Conservation (phyloP, 2,888 invertebrate genomes). For the Cenopis cana region DNA sequence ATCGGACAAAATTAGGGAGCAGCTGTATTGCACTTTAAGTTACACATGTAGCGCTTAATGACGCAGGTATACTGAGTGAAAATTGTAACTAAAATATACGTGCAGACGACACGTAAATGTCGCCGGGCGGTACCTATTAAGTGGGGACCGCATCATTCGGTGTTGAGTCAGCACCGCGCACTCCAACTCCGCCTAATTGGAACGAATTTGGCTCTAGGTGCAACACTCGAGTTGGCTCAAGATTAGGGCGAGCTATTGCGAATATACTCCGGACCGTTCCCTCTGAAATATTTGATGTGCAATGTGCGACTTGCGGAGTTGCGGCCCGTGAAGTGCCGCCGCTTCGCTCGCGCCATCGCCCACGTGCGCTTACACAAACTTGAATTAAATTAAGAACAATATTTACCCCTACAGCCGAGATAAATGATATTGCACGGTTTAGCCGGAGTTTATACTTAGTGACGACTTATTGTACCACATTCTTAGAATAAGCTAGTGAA, state of each 20-base stretch:
- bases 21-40: conserved; percentile 51
- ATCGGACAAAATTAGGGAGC: conserved; percentile 66
- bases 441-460: conserved; percentile 75
- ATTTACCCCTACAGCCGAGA: conserved; percentile 78
- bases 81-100: conserved; percentile 78
- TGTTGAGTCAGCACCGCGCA: conserved; percentile 80
- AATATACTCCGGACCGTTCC: conserved; percentile 75
- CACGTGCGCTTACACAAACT: conserved; percentile 72
- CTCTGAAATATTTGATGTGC: conserved; percentile 81
- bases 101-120: conserved; percentile 78
- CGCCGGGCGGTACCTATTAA: conserved; percentile 73
- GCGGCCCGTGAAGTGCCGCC: conserved; percentile 58
- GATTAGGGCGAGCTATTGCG: conserved; percentile 82
- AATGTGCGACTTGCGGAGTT: conserved; percentile 70
- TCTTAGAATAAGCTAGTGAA: conserved; percentile 70
- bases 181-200: conserved; percentile 84
- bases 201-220: conserved; percentile 85
- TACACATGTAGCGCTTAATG: conserved; percentile 72
- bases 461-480: conserved; percentile 77
- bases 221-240: conserved; percentile 83
- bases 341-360: conserved; percentile 63
- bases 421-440: conserved; percentile 81
- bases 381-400: conserved; percentile 84
- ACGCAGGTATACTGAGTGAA: conserved; percentile 73
- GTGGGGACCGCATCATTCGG: conserved; percentile 84